Evolutionary conservation across 2,113 vertebrate species (phyloP).

Genomic region (Promerops cafer): DNA sequence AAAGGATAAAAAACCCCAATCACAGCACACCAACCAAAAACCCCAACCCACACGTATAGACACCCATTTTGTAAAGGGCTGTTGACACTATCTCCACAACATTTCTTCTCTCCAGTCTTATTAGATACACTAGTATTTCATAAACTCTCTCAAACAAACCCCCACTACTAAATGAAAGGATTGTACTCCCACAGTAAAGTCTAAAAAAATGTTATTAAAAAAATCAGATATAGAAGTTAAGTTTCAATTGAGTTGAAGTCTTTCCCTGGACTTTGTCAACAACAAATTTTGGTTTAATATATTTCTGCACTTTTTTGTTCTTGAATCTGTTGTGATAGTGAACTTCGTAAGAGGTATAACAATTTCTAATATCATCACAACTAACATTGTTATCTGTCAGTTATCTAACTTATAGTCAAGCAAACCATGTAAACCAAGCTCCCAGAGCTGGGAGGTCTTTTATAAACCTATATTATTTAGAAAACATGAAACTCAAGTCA

Average conservation of each 20-base stretch:
- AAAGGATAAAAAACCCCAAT: background rate
- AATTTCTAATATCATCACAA: background rate
- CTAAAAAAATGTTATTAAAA: background rate
- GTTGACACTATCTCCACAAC: background rate
- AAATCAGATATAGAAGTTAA: background rate
- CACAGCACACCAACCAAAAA: background rate
- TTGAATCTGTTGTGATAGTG: background rate
- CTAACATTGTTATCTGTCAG: background rate
- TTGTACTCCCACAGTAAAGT: background rate
- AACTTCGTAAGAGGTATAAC: background rate
- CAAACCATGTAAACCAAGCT: background rate
- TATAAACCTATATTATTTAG: background rate
- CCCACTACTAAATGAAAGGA: background rate
- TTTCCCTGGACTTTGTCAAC: background rate
- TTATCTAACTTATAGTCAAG: background rate
- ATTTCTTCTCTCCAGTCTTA: background rate
- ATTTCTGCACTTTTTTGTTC: background rate
- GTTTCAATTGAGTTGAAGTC: background rate
- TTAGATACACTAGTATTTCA: background rate
- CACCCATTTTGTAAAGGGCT: background rate
- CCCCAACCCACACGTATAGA: background rate
- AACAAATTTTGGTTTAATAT: background rate
- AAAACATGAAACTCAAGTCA: background rate
- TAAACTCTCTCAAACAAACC: background rate
- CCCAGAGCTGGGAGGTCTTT: background rate